Conservation (phyloP, 2,888 invertebrate genomes). For the Hipparchia sbordonii region DNA sequence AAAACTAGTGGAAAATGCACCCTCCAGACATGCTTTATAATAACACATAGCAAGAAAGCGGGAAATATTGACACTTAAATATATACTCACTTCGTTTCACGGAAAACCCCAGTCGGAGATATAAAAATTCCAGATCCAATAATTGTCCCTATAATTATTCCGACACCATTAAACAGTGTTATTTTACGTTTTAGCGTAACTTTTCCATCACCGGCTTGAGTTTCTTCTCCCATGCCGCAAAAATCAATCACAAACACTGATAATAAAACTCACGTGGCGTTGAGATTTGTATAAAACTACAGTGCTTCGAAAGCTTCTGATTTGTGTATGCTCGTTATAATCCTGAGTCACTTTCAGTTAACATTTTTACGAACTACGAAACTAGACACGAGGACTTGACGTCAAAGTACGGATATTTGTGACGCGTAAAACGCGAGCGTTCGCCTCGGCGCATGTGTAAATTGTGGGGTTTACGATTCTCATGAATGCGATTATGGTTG, state of each 20-base stretch:
- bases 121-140: slow-evolving; percentile 97
- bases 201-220: slow-evolving; percentile 75
- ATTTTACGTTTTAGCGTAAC: slow-evolving; percentile 91
- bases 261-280: slow-evolving; percentile 66
- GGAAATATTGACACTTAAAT: neutral
- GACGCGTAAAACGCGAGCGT: slow-evolving; percentile 53
- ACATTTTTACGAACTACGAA: slow-evolving; percentile 69
- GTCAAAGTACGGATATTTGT: slow-evolving; percentile 49
- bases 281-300: slow-evolving; percentile 38
- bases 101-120: slow-evolving; percentile 91
- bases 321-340: slow-evolving; percentile 59
- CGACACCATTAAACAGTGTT: slow-evolving; percentile 92
- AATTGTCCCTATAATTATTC: slow-evolving; percentile 94
- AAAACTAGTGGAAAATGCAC: neutral
- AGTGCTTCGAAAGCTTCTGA: slow-evolving; percentile 43
- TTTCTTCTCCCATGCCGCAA: slow-evolving; percentile 79
- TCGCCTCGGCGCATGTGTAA: slow-evolving; percentile 66
- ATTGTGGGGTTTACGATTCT: slow-evolving; percentile 35
- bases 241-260: slow-evolving; percentile 71
- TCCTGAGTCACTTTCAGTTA: slow-evolving; percentile 72
- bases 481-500: slow-evolving; percentile 36
- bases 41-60: neutral
- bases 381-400: slow-evolving; percentile 64
- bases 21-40: no score
- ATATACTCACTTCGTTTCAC: slow-evolving; percentile 83